Base-by-base conservation (phyloP, 2,888 invertebrate species). In the Hemistola chrysoprasaria region DNA sequence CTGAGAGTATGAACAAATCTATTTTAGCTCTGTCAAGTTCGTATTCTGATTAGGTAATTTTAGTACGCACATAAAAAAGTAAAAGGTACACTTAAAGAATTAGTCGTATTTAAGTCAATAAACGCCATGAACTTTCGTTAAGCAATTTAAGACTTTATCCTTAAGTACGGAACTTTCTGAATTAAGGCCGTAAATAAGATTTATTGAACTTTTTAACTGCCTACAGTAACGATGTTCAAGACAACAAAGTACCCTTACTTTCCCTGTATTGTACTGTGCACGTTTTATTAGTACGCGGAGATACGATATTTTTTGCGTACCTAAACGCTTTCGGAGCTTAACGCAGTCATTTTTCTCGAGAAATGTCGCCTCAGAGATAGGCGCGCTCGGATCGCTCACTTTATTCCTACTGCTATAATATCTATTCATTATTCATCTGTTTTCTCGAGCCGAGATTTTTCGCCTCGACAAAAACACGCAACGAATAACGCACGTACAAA, bases 401-500 rank as follows among this genome's bases (percentile, higher is more conserved):
- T 41, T 40, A 47, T 41, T 39, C 29, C 10, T 30, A 11, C 21
- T 35, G 38, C 30, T 47, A 45, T 50, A 48, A 47, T 45, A 37
- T 47, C 40, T 51, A 49, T 53, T 50, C 43, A 55, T 54, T 50
- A 58, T 60, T 59, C 55, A 53, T 43, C 33, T 38, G 40, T 33
- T 33, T 47, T 37, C 29, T 39, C 30, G 4, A 11, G 5, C 40
- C 33, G 35, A 41, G 53, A 46, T 53, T 53, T 53, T 50, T 50
- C 34, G 20, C 38, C 38, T 32, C 32, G 40, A 56, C 53, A 53
- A 40, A 43, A 50, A 50, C 47, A 46, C 46, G 34, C 37, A 48
- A 53, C 57, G 58, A 56, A 61, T 53, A 57, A 51, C 42, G 43
- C 52, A 44, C 44, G 39, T 44, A 51, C 59, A 58, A 62, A 60